Base-by-base conservation (phyloP, 2,113 vertebrate species). In the Salminus brasiliensis region DNA sequence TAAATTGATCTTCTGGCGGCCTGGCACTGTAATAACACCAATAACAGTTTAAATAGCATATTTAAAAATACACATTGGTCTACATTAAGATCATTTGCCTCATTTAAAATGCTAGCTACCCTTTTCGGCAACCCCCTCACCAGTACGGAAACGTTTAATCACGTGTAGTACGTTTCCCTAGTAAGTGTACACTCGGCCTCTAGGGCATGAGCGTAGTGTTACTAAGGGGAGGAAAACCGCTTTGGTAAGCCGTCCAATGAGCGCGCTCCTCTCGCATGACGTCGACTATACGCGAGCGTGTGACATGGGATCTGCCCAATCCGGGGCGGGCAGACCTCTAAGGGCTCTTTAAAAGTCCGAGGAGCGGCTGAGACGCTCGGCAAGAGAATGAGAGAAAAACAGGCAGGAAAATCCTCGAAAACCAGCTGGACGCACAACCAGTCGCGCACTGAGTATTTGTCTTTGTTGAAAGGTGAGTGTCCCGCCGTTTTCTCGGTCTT, bases 281-380 rank as follows among this genome's bases (percentile, higher is more conserved):
- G 83, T 79, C 72, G 43, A 63, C 36, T 7, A 52, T 74, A 13
- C 84, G 81, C 15, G 59, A 74, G 36, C n/a, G 8, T 66, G 76
- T 85, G 82, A 84, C 75, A 76, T 81, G 81, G 53, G 47, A 32
- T 57, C 4, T 21, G 32, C 49, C 87, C 85, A 87, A 85, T 85
- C 80, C 70, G 45, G 47, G 21, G 13, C 72, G 18, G 27, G 15
- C 49, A 34, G 72, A 62, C 79, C 39, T 15, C 21, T 41, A 43
- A n/a, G 1, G 32, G 15, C 55, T 4, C 47, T 79, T 65, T 80
- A 84, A 79, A 85, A 81, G 77, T 59, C 57, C 8, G 47, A 34
- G 27, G 23, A 55, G 32, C 25, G 63, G 18, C 9, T 0, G 12
- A 1, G 2, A 0, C 27, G 30, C 32, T 27, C n/a, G 47, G 73